These are phyloP conservation scores for Azemiops feae DNA, from an alignment of 2,113 vertebrate genomes.

Conservation along the genomic window DNA sequence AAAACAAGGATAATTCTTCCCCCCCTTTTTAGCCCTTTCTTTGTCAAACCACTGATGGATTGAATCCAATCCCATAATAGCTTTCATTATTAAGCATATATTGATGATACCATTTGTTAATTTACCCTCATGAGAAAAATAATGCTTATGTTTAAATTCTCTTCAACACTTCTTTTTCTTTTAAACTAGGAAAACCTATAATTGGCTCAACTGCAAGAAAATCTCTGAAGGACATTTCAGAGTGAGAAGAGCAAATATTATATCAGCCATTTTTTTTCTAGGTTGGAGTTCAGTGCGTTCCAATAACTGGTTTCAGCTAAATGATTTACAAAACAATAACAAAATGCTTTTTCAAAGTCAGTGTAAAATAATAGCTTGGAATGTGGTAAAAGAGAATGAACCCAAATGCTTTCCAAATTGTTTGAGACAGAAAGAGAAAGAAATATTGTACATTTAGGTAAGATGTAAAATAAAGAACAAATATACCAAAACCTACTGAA, in stretches of 20 bases:
- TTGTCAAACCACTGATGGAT: not conserved
- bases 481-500: not conserved
- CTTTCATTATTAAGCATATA: not conserved
- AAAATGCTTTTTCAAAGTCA: slow-evolving; percentile 16
- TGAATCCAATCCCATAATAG: not conserved
- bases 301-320: slow-evolving; percentile 23
- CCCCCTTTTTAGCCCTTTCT: not conserved
- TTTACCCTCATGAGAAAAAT: not conserved
- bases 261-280: not conserved
- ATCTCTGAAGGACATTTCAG: slow-evolving; percentile 25
- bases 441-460: not conserved
- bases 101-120: not conserved
- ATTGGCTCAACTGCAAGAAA: not conserved
- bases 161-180: not conserved
- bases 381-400: slow-evolving; percentile 14
- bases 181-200: not conserved
- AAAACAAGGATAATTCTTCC: not conserved
- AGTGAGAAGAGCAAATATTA: not conserved
- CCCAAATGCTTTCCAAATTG: slow-evolving; percentile 22
- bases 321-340: slow-evolving; percentile 31
- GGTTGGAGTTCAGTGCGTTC: not conserved
- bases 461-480: not conserved
- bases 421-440: not conserved
- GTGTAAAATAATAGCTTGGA: slow-evolving; percentile 27
- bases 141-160: not conserved